phyloP scores from a whole-genome alignment of 2,113 vertebrate species.

The Sinocyclocheilus anshuiensis region DNA sequence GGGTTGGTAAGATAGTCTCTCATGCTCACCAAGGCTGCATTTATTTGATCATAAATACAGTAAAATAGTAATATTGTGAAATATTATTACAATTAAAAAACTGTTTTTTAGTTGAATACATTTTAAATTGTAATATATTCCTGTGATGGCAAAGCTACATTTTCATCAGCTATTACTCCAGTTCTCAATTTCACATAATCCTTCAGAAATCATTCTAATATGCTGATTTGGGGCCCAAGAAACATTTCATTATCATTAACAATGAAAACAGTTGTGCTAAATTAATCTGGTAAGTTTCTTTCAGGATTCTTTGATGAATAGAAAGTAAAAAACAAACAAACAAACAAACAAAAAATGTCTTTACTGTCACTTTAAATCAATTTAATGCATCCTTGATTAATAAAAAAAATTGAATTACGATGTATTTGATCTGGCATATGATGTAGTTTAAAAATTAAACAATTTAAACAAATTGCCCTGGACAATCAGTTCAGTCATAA shows the following conservation, averaged over 20 bases:
- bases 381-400: no score
- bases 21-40: background rate
- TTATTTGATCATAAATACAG: background rate
- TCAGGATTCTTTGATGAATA: no score
- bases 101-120: background rate
- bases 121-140: background rate
- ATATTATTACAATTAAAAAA: background rate
- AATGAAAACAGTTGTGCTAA: background rate
- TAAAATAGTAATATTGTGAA: background rate
- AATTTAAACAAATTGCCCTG: slow-evolving; percentile 14
- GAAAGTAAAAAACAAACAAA: background rate
- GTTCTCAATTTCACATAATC: no score
- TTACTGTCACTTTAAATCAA: background rate
- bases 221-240: no score
- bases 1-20: background rate
- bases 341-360: background rate
- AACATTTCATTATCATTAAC: no score
- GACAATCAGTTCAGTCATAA: background rate
- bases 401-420: no score
- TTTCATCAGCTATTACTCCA: no score
- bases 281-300: background rate
- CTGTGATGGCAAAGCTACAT: background rate
- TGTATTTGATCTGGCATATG: background rate
- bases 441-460: background rate
- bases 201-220: no score